Conservation (phyloP, 1,140 invertebrate species). For the Trigoniulus corallinus region DNA sequence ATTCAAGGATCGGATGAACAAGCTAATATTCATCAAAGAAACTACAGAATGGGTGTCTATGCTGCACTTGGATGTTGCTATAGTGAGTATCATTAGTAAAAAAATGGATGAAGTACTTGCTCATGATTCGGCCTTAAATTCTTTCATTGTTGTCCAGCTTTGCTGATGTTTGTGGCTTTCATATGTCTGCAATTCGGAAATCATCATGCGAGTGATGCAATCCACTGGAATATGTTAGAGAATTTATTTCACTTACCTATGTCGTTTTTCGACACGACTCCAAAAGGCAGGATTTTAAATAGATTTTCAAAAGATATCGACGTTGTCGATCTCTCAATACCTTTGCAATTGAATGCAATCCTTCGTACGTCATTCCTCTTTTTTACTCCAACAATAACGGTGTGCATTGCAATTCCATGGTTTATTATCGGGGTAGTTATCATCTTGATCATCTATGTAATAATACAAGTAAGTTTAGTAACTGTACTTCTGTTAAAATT, state of each 20-base stretch:
- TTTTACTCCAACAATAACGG: neutral
- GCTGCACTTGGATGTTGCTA: slow-evolving; percentile 13
- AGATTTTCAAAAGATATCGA: slow-evolving; percentile 11
- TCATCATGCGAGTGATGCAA: slow-evolving; percentile 11
- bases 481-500: neutral
- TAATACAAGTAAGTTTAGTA: slow-evolving; percentile 4
- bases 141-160: no score
- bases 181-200: slow-evolving; percentile 13
- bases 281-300: slow-evolving; percentile 23
- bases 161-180: slow-evolving; percentile 10
- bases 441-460: neutral
- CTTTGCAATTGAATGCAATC: neutral
- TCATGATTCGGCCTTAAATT: neutral
- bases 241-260: slow-evolving; percentile 24
- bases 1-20: slow-evolving; percentile 4
- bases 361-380: neutral
- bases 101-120: neutral
- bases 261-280: slow-evolving; percentile 30
- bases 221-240: slow-evolving; percentile 18
- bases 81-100: no score
- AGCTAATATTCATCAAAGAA: slow-evolving; percentile 7
- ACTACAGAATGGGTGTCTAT: slow-evolving; percentile 14
- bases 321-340: neutral
- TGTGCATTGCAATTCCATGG: neutral
- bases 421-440: neutral